Evolutionary conservation across 1,140 invertebrate species (phyloP), one percentile per base, ranked within the genome.

Genomic region (Habropoda laboriosa): DNA sequence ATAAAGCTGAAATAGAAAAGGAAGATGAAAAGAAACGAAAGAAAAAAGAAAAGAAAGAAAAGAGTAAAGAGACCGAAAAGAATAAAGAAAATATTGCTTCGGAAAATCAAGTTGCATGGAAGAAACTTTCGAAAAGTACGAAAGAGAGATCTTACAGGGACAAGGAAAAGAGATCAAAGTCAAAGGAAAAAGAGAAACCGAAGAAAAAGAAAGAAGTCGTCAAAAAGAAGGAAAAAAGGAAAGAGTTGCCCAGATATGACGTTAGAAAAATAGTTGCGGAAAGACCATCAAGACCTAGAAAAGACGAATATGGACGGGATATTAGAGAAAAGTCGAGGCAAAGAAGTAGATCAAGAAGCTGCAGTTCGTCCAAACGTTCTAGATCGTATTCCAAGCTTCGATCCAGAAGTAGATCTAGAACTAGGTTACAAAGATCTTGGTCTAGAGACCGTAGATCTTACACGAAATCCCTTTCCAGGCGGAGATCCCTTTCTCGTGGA

Each of bases 101-200:
- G 0, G 91, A 93, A 21, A 92, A 92, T 61, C 80, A 91, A 7
- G 89, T 91, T 0, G 92, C 95, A 0, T 98, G 97, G 93, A 98
- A 97, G 85, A 97, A 97, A 90, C 92, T 97, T 1, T 96, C 96
- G 13, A 97, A 96, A 87, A 96, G 92, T 82, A 96, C 95, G 8
- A 97, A 97, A 88, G 96, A 97, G 80, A 92, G 97, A 68, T 97
- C 97, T 86, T 98, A 98, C 87, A 93, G 97, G 1, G 96, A 96
- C 55, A 95, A 96, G 60, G 95, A 92, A 79, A 94, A 90, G 87
- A 89, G 89, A 85, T 94, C 88, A 0, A 88, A 86, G 35, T 89
- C 90, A 0, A 91, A 89, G 66, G 92, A 93, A 53, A 89, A 90
- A 45, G 89, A 91, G 55, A 89, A 89, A 58, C 94, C 94, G 58